Percentiles rank a stretch among this genome's conserved stretches.
Evolutionary conservation across 2,888 invertebrate species (phyloP).

Genomic region (Ferrisia virgata): DNA sequence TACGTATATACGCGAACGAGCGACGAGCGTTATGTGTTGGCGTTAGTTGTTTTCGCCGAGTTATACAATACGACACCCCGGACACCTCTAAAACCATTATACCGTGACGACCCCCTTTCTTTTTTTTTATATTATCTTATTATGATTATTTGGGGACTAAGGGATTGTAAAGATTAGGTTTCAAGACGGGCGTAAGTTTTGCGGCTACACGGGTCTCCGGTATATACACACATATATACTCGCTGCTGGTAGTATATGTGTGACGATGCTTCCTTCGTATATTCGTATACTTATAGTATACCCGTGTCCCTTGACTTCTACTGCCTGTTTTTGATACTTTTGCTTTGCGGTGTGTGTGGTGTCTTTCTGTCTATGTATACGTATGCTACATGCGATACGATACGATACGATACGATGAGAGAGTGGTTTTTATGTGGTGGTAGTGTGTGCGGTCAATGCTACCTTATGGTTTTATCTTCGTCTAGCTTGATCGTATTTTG

Average conservation of each 20-base stretch:
- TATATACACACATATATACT: neutral
- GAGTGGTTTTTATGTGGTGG: neutral
- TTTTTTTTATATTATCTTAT: constrained; percentile 49
- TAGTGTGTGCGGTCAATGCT: neutral
- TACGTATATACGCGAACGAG: too few relatives aligned
- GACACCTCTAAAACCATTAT: constrained; percentile 49
- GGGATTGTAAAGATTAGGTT: constrained; percentile 46
- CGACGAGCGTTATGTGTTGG: constrained; percentile 35
- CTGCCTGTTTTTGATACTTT: neutral
- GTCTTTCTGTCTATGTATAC: too few relatives aligned
- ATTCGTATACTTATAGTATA: too few relatives aligned
- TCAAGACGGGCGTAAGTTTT: constrained; percentile 45
- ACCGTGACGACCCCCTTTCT: constrained; percentile 47
- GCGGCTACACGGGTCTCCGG: constrained; percentile 31
- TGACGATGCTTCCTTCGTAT: neutral
- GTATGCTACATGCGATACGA: too few relatives aligned
- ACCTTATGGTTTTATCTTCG: neutral
- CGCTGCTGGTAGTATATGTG: neutral
- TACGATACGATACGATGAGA: neutral
- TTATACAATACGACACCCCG: constrained; percentile 48
- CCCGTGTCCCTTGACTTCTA: neutral
- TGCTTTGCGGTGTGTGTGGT: neutral
- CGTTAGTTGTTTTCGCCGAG: constrained; percentile 45
- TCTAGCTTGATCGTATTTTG: neutral
- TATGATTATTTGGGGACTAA: constrained; percentile 50